These are phyloP conservation scores for Dione vanillae DNA, from an alignment of 2,888 invertebrate species.

Conservation along the genomic window DNA sequence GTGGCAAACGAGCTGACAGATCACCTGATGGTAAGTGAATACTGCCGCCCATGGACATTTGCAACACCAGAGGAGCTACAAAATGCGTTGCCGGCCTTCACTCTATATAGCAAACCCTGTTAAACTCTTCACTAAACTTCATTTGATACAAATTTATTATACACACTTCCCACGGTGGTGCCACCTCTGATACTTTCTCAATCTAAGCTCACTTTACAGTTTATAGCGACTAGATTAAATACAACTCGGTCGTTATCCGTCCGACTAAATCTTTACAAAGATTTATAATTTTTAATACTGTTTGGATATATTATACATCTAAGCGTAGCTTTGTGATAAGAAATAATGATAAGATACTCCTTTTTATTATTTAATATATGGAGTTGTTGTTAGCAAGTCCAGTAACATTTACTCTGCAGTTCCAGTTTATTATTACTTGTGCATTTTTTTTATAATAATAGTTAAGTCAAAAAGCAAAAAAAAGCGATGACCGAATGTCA, in stretches of 20 bases:
- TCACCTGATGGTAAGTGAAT: too few species aligned
- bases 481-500: too few species aligned
- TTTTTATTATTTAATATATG: neutral
- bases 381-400: neutral
- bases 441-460: too few species aligned
- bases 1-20: too few species aligned
- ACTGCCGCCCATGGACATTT: too few species aligned
- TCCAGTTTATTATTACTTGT: too few species aligned
- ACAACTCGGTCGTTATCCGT: constrained; percentile 32
- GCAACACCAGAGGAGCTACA: too few species aligned
- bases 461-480: too few species aligned
- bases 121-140: neutral
- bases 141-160: neutral
- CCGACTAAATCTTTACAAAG: constrained; percentile 34
- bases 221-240: constrained; percentile 41
- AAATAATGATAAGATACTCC: neutral
- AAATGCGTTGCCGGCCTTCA: too few species aligned
- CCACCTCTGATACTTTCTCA: neutral
- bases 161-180: neutral
- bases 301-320: neutral
- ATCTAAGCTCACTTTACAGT: constrained; percentile 31
- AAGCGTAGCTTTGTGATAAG: neutral
- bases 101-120: too few species aligned
- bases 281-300: constrained; percentile 26
- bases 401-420: too few species aligned